Evolutionary conservation across 2,113 vertebrate species (phyloP).

Genomic region (Xyrauchen texanus): DNA sequence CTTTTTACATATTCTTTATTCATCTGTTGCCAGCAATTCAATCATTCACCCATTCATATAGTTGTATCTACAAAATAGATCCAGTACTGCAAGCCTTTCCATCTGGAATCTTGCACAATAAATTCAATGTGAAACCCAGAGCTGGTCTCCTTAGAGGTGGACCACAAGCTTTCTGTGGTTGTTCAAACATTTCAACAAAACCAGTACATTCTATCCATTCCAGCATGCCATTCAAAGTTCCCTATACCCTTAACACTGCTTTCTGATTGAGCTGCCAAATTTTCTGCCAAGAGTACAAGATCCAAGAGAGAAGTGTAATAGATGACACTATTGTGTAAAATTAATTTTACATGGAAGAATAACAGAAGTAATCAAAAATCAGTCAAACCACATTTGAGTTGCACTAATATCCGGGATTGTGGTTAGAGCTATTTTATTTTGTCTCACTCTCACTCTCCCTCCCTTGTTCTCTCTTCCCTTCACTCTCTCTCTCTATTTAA

Average conservation of each 20-base stretch:
- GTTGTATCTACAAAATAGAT: background rate
- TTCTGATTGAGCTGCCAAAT: conserved; percentile 50
- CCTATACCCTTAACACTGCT: background rate
- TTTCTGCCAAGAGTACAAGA: background rate
- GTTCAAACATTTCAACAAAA: conserved; percentile 11
- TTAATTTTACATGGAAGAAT: background rate
- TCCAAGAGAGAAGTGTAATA: background rate
- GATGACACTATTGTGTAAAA: background rate
- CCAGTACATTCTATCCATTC: background rate
- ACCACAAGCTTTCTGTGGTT: conserved; percentile 1
- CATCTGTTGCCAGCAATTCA: too few relatives aligned
- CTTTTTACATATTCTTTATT: too few relatives aligned
- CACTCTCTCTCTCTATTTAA: background rate
- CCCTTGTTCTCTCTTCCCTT: background rate
- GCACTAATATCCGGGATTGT: background rate
- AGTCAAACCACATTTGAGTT: background rate
- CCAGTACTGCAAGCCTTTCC: background rate
- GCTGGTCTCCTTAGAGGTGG: background rate
- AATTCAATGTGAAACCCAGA: background rate
- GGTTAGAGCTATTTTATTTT: background rate
- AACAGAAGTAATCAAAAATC: background rate
- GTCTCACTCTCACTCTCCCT: background rate
- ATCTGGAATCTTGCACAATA: conserved; percentile 10
- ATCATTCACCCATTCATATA: background rate
- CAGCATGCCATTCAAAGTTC: background rate